Evolutionary conservation across 2,113 vertebrate genomes (phyloP).

Genomic region (Gila orcuttii): DNA sequence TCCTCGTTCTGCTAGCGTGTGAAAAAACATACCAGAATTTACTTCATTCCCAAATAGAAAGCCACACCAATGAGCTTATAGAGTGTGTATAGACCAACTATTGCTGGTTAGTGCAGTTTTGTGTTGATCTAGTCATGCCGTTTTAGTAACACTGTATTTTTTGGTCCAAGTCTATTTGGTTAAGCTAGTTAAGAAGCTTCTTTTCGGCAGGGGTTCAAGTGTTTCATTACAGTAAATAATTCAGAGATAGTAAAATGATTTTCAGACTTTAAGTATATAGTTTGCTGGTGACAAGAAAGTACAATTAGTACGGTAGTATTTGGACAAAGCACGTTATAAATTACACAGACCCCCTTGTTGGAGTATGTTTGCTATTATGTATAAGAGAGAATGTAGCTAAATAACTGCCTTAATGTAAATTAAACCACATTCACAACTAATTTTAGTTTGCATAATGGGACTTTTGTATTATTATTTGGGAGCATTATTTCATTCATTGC

Average conservation of each 20-base stretch:
- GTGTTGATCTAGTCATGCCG: background rate
- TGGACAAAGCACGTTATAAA: too few species aligned
- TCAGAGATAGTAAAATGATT: background rate
- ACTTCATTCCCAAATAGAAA: background rate
- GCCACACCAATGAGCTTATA: background rate
- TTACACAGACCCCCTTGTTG: too few species aligned
- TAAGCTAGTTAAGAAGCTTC: background rate
- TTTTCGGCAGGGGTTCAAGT: background rate
- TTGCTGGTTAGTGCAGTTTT: background rate
- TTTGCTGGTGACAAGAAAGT: too few species aligned
- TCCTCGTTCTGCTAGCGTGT: background rate
- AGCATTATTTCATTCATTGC: too few species aligned
- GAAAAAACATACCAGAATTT: conserved; percentile 19
- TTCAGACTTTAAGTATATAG: background rate
- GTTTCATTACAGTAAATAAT: background rate
- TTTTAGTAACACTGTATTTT: background rate
- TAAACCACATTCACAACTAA: background rate
- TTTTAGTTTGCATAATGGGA: too few species aligned
- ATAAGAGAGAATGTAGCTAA: background rate
- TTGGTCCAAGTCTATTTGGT: too few species aligned
- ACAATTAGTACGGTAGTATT: too few species aligned
- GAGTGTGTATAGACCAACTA: background rate
- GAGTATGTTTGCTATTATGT: background rate
- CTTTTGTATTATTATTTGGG: too few species aligned
- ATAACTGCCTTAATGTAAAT: background rate